A percentile compares a stretch with the other conserved stretches of the same genome.
phyloP scores from a whole-genome alignment of 2,797 vertebrate species.

The Macropus fuliginosus region DNA sequence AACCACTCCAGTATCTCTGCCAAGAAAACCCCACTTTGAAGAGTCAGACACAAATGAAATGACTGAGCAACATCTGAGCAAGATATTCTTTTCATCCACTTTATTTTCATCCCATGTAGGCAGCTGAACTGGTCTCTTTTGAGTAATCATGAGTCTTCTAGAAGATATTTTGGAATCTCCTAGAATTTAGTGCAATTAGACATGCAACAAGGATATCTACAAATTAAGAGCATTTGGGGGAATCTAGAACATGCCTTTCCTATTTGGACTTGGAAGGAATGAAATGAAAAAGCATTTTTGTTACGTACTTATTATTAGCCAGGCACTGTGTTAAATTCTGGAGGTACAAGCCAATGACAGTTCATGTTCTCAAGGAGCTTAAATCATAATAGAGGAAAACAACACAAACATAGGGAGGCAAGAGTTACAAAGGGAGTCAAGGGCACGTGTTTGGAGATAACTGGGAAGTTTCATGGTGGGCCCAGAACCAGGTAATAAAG shows the following conservation, averaged over 20 bases:
- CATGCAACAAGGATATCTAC: not conserved
- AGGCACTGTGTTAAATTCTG: not conserved
- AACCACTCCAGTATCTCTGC: not conserved
- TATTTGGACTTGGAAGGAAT: not conserved
- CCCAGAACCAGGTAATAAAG: not conserved
- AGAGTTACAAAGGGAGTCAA: not conserved
- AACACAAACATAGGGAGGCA: not conserved
- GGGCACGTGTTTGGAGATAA: not conserved
- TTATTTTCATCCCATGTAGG: not conserved
- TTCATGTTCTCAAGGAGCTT: not conserved
- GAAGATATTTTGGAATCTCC: not conserved
- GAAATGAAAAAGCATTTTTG: not conserved
- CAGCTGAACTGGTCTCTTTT: not conserved
- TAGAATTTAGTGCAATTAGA: not conserved
- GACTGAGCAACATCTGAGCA: not conserved
- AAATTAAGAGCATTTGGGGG: not conserved
- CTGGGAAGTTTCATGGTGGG: not conserved
- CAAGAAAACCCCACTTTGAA: not conserved
- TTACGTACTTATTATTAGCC: not conserved
- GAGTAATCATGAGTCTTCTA: not conserved
- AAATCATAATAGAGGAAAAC: not conserved
- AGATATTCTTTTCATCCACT: not conserved
- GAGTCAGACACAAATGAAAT: not conserved
- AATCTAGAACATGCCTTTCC: not conserved
- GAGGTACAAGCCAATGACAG: not conserved